Evolutionary conservation across 2,888 invertebrate species (phyloP).

Genomic region (Stratiomys singularior): DNA sequence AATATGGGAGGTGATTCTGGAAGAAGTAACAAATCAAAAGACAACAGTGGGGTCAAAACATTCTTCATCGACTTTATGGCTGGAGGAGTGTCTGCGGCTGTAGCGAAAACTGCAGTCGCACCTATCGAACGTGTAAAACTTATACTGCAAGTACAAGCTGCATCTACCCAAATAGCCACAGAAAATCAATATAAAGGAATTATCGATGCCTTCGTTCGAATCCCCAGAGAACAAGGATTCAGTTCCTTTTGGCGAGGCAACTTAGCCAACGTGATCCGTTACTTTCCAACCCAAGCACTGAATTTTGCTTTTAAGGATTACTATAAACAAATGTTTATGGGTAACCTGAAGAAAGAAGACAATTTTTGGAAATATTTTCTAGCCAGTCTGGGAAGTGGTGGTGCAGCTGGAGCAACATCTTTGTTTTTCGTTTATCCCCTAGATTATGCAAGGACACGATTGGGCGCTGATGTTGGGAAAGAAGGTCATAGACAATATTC

Average conservation of each 20-base stretch:
- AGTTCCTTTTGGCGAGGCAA: conserved; percentile 93
- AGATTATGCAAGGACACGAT: conserved; percentile 94
- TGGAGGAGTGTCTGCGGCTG: conserved; percentile 91
- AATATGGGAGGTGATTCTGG: conserved; percentile 49
- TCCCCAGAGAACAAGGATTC: conserved; percentile 88
- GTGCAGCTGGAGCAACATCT: conserved; percentile 94
- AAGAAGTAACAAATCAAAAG: conserved; percentile 36
- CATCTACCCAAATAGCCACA: conserved; percentile 86
- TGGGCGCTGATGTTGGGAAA: conserved; percentile 85
- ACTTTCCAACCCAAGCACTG: conserved; percentile 93
- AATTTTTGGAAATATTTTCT: conserved; percentile 89
- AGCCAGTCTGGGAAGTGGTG: conserved; percentile 91
- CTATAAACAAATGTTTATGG: conserved; percentile 87
- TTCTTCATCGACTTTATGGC: conserved; percentile 91
- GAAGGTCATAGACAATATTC: conserved; percentile 84
- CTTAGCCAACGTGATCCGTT: conserved; percentile 91
- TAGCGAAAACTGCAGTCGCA: conserved; percentile 93
- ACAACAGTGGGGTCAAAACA: conserved; percentile 74
- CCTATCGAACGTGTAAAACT: conserved; percentile 96
- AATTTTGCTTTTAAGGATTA: conserved; percentile 97
- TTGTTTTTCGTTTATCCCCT: conserved; percentile 95
- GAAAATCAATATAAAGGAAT: conserved; percentile 94
- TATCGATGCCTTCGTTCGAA: conserved; percentile 83
- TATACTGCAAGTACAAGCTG: conserved; percentile 92
- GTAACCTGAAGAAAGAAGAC: conserved; percentile 86